A percentile compares a stretch with the other conserved stretches of the same genome.
These are phyloP conservation scores for Elegia similella DNA, from an alignment of 2,888 invertebrate genomes.

Conservation along the genomic window DNA sequence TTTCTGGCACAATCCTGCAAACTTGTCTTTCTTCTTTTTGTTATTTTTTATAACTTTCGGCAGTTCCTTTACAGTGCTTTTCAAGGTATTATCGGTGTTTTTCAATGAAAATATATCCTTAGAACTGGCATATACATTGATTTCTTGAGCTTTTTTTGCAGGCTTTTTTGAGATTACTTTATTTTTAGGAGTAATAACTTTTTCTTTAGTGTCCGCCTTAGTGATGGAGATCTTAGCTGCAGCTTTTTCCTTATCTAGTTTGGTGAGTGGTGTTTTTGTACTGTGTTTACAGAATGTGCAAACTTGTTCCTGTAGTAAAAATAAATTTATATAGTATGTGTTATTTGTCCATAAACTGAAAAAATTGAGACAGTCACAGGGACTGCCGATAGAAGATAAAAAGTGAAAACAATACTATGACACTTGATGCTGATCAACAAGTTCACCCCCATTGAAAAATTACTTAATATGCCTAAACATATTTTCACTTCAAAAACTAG, in stretches of 20 bases:
- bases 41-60: conserved; percentile 65
- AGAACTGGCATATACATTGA: conserved; percentile 59
- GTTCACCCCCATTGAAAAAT: too few relatives aligned
- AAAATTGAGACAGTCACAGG: too few relatives aligned
- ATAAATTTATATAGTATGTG: neutral
- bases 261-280: conserved; percentile 37
- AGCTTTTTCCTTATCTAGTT: conserved; percentile 38
- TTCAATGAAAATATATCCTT: conserved; percentile 61
- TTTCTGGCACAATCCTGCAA: conserved; percentile 67
- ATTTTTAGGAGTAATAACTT: conserved; percentile 20
- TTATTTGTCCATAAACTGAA: neutral
- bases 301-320: conserved; percentile 50
- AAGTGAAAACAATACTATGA: too few relatives aligned
- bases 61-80: conserved; percentile 36
- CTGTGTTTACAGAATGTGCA: conserved; percentile 59
- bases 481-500: too few relatives aligned
- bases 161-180: conserved; percentile 12
- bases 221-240: neutral
- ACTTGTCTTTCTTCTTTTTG: conserved; percentile 71
- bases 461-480: too few relatives aligned
- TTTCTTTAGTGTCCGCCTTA: conserved; percentile 12
- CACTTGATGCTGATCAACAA: too few relatives aligned
- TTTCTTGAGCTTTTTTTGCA: conserved; percentile 18
- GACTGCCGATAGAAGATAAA: too few relatives aligned
- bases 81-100: conserved; percentile 55